Base-by-base conservation (phyloP, 1,140 invertebrate genomes). In the Drosophila hydei region DNA sequence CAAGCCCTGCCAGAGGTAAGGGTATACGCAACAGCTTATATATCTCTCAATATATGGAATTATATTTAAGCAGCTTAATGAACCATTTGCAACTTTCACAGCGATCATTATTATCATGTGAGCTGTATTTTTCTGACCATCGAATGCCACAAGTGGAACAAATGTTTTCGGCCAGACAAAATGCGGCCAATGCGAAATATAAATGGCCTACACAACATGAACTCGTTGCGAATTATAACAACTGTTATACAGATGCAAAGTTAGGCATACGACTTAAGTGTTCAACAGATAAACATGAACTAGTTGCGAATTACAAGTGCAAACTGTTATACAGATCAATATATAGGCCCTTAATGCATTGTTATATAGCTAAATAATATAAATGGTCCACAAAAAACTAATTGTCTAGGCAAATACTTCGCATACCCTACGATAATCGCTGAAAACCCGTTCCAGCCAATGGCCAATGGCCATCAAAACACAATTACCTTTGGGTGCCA, bases 11-110 rank as follows among this genome's bases (percentile, higher is more conserved):
- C 3, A 27, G 12, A 1, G 45, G 18, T 16, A 6, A 52, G 51
- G 60, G 51, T 55, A 70, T 50, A 56, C 11, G 27, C 8, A 1
- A 47, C 48, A 65, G 63, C 67, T 58, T 81, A 38, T 81, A 33
- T 64, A 27, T 58, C 45, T 23, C 30, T 36, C 45, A 65, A 51
- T 14, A 38, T 12, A 56, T 54, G 56, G 70, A 27, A 69, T 67
- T 63, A 69, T 64, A 87, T 71, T 75, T 88, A 88, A 87, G 81
- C 83, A 54, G 81, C 81, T 87, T 87, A 87, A 87, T 87, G 77
- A 87, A 81, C 74, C 83, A 87, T 81, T 85, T 79, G 67, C 75
- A 88, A 87, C 83, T 87, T 87, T 87, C 81, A 87, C 81, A 87
- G 77, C 76, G 65, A 81, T 87, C 81, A 87, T 88, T 75, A 88